Percentiles rank a stretch among this genome's conserved stretches.
Evolutionary conservation across 2,113 vertebrate species (phyloP).

Genomic region (Corynorhinus townsendii): DNA sequence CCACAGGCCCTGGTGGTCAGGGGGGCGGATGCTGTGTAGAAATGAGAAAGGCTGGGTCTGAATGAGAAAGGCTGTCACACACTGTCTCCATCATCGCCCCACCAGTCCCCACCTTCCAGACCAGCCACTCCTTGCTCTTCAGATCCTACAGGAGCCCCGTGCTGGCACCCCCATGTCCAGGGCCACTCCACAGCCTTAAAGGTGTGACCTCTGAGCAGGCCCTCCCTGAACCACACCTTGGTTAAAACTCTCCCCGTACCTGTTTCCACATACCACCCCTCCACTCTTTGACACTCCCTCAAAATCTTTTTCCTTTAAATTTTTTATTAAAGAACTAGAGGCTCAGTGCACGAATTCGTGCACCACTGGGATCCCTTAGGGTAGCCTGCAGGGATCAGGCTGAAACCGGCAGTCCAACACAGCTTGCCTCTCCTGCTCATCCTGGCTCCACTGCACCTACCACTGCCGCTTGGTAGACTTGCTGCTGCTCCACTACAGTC

Average conservation of each 20-base stretch:
- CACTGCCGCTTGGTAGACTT: too few relatives aligned
- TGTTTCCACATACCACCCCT: too few relatives aligned
- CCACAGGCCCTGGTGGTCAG: neutral
- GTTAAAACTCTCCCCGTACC: neutral
- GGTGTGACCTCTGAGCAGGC: neutral
- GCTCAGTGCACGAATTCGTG: too few relatives aligned
- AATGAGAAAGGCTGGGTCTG: too few relatives aligned
- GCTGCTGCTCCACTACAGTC: too few relatives aligned
- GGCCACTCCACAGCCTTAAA: neutral
- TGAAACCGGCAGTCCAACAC: too few relatives aligned
- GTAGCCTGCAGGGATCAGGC: too few relatives aligned
- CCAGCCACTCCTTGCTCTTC: neutral
- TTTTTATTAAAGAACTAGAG: neutral
- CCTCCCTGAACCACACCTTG: neutral
- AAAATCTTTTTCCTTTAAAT: neutral
- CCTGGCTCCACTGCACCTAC: too few relatives aligned
- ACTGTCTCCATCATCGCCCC: neutral
- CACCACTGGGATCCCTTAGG: too few relatives aligned
- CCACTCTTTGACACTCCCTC: neutral
- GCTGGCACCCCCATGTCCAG: neutral
- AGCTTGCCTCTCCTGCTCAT: too few relatives aligned
- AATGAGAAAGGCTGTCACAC: too few relatives aligned
- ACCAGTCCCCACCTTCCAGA: neutral
- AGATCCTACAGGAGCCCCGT: fast-evolving
- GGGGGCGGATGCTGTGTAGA: neutral